Evolutionary conservation across 2,797 vertebrate species (phyloP).

Genomic region (Eospalax fontanierii): DNA sequence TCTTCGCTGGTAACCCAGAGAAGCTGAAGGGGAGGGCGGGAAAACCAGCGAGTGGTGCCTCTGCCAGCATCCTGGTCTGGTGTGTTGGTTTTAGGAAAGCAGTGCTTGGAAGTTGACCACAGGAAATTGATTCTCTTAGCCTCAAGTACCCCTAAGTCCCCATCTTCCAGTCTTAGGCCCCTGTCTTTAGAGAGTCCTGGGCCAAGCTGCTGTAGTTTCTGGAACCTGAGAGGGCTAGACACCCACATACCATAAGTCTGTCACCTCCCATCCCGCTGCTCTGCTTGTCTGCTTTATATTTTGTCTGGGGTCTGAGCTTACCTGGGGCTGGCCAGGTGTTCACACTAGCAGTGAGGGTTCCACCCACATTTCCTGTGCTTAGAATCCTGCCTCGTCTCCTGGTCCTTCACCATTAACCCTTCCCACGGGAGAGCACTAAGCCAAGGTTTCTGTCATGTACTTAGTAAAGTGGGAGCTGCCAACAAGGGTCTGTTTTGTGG

Average conservation of each 20-base stretch:
- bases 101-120: background rate
- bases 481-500: background rate
- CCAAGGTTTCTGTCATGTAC: background rate
- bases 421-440: background rate
- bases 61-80: fast-evolving
- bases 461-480: background rate
- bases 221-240: fast-evolving
- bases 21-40: background rate
- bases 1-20: background rate
- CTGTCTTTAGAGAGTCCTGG: no score
- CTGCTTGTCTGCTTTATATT: background rate
- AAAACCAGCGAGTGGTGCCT: background rate
- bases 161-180: background rate
- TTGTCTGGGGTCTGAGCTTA: background rate
- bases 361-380: background rate
- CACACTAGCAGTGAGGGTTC: background rate
- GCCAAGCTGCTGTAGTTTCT: background rate
- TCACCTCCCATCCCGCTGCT: background rate
- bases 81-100: background rate
- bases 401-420: fast-evolving
- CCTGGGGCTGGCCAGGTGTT: background rate
- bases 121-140: background rate
- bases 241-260: background rate
- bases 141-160: background rate
- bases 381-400: background rate